Conservation (phyloP, 2,888 invertebrate species). For the Volucella zonaria region DNA sequence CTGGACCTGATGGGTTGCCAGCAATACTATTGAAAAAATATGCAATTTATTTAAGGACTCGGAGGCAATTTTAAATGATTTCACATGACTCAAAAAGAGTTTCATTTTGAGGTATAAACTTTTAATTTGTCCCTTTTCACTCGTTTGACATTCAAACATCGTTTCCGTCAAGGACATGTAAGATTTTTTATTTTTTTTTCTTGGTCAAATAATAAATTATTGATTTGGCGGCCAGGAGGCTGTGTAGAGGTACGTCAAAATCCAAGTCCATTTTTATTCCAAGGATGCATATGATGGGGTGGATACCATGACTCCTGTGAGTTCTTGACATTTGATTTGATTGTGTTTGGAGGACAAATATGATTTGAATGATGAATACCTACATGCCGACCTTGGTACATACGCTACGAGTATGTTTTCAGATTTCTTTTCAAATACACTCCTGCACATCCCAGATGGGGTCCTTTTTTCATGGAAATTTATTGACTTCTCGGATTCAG, state of each 20-base stretch:
- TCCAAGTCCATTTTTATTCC: constrained; percentile 65
- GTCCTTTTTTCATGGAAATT: constrained; percentile 38
- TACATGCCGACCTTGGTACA: constrained; percentile 15
- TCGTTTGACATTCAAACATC: constrained; percentile 41
- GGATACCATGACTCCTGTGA: constrained; percentile 27
- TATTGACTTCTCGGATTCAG: constrained; percentile 15
- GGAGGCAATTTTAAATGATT: constrained; percentile 33
- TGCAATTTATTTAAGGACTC: no score
- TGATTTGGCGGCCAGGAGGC: constrained; percentile 41
- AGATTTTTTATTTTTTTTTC: not conserved
- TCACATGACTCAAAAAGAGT: constrained; percentile 8
- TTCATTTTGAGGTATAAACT: constrained; percentile 13
- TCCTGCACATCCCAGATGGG: constrained; percentile 10
- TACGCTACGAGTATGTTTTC: constrained; percentile 47
- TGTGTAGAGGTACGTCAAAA: constrained; percentile 28
- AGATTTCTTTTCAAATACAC: constrained; percentile 59
- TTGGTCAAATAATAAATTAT: constrained; percentile 52
- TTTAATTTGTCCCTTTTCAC: constrained; percentile 25
- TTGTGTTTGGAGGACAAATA: constrained; percentile 54
- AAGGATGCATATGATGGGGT: constrained; percentile 9
- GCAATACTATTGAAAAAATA: no score
- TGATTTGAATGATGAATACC: constrained; percentile 29
- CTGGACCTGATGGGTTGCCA: no score
- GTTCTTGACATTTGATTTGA: constrained; percentile 68
- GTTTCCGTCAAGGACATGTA: constrained; percentile 18